Conservation (phyloP, 2,113 vertebrate species). For the Toxotes chatareus region DNA sequence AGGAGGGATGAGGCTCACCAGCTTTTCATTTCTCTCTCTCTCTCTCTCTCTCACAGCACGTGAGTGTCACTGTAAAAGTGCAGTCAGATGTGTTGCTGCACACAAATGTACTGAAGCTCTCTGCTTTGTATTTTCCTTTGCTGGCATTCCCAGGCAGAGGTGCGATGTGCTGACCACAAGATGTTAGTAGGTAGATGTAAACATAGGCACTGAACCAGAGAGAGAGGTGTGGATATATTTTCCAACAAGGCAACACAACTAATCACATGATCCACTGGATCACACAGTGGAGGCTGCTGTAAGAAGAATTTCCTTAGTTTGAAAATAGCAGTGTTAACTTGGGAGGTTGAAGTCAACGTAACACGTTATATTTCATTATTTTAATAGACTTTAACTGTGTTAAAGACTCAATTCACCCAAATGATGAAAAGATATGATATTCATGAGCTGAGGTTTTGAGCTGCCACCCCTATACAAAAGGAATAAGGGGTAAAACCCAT, state of each 20-base stretch:
- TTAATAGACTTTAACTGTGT: neutral
- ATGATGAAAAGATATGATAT: too few species aligned
- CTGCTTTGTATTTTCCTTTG: conserved; percentile 30
- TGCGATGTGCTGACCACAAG: conserved; percentile 42
- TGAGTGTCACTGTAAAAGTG: conserved; percentile 33
- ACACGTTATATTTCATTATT: neutral
- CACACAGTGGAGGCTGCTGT: conserved; percentile 19
- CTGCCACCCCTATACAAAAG: too few species aligned
- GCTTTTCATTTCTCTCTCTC: conserved; percentile 40
- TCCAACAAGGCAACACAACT: conserved; percentile 43
- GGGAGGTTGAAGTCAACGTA: too few species aligned
- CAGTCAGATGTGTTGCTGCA: conserved; percentile 32
- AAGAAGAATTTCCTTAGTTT: neutral
- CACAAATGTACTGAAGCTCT: conserved; percentile 34
- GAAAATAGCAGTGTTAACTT: neutral
- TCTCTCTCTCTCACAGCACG: neutral
- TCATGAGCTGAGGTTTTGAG: too few species aligned
- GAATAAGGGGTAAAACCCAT: too few species aligned
- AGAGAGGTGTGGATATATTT: conserved; percentile 29
- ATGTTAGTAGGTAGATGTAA: conserved; percentile 55
- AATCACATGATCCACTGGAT: conserved; percentile 34
- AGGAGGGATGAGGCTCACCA: conserved; percentile 44
- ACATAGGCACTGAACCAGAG: conserved; percentile 50
- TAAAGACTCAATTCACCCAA: too few species aligned
- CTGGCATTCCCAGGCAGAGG: conserved; percentile 42